These are phyloP conservation scores for Grammomys dolichurus DNA, from an alignment of 2,113 vertebrate genomes.

Conservation along the genomic window DNA sequence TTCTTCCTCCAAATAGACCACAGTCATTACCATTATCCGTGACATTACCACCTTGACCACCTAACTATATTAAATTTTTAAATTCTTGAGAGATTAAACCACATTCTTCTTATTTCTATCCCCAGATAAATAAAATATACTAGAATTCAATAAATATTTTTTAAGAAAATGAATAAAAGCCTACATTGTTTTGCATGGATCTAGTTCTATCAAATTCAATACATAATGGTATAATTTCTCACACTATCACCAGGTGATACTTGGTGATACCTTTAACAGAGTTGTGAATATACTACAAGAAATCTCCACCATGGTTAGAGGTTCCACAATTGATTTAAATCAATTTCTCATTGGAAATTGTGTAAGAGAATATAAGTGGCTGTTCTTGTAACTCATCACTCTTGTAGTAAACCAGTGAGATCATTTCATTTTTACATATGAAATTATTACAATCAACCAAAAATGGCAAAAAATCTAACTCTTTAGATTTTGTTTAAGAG, in stretches of 20 bases:
- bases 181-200: conserved; percentile 19
- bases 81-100: not conserved
- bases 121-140: not conserved
- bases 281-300: conserved; percentile 27
- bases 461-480: not conserved
- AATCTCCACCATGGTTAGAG: not conserved
- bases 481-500: not conserved
- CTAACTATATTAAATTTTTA: not conserved
- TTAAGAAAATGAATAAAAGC: conserved; percentile 25
- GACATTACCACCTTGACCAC: not conserved
- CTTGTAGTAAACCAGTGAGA: not conserved
- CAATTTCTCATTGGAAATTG: conserved; percentile 61
- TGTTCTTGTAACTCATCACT: conserved; percentile 53
- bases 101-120: not conserved
- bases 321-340: conserved; percentile 12
- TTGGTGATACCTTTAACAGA: conserved; percentile 50
- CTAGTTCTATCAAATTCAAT: conserved; percentile 17
- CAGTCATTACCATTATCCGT: not conserved
- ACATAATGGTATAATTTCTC: conserved; percentile 40
- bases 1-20: not conserved
- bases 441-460: conserved; percentile 43
- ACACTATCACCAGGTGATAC: conserved; percentile 5
- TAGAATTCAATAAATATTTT: conserved; percentile 11
- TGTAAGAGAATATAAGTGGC: not conserved
- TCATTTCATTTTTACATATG: conserved; percentile 4